These are phyloP conservation scores for Cantharis rustica DNA, from an alignment of 2,888 invertebrate species.

Conservation along the genomic window DNA sequence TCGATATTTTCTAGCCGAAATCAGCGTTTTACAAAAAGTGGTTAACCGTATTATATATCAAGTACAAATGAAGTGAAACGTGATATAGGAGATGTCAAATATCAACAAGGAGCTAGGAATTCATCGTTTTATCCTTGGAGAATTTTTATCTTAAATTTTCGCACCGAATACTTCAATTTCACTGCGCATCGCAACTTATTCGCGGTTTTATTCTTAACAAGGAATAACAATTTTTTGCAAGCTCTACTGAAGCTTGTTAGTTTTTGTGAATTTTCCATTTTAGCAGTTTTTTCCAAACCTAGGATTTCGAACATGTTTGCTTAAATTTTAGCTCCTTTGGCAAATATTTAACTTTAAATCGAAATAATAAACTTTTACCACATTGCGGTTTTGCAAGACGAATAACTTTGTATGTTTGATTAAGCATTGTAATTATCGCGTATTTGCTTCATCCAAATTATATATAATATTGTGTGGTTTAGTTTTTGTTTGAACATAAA, in stretches of 20 bases:
- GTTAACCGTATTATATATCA: too few species aligned
- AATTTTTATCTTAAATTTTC: background rate
- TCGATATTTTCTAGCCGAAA: too few species aligned
- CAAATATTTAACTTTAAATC: background rate
- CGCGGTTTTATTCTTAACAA: background rate
- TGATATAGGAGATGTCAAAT: too few species aligned
- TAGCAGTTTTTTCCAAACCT: background rate
- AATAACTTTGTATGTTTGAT: background rate
- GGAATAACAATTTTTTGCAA: background rate
- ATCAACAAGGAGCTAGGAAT: background rate
- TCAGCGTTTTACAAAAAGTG: too few species aligned
- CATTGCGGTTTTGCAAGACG: background rate
- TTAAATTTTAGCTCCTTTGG: background rate
- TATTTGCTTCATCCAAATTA: background rate
- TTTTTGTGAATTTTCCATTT: background rate
- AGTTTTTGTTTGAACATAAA: background rate
- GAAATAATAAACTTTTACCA: background rate
- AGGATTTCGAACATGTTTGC: background rate
- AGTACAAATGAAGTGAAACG: too few species aligned
- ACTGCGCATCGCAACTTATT: background rate
- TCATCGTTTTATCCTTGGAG: background rate
- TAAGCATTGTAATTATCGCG: background rate
- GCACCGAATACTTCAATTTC: background rate
- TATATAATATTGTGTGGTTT: background rate
- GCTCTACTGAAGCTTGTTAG: background rate